Evolutionary conservation across 2,797 vertebrate genomes (phyloP), one percentile per base, ranked within the genome.

Genomic region (Acanthurus leucopareius): DNA sequence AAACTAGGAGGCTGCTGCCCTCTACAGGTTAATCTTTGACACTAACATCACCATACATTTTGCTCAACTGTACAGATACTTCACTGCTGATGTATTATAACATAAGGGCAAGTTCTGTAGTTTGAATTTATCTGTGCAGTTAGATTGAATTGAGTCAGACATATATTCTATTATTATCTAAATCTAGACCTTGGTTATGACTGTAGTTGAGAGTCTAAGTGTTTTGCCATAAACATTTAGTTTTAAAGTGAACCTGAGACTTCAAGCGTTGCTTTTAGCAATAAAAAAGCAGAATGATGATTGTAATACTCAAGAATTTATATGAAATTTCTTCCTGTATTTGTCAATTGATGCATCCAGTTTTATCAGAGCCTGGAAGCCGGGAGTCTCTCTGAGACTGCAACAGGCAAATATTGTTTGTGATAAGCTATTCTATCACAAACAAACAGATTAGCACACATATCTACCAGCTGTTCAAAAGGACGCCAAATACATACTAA

Each of bases 1-100:
- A 82, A 72, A 73, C 42, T 13, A 53, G 20, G 71, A 66, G 22
- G 52, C 53, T 86, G 65, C 86, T 88, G 82, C 88, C 88, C 72
- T 74, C 91, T 90, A 58, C 58, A 47, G 89, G 73, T 44, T 53
- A 0, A 73, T 32, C 10, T 22, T 1, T 7, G 10, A 3, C 13
- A 32, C 28, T 32, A 52, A 15, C 73, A 54, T 5, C 10, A 17
- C 15, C 7, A 38, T 32, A 68, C 7, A 48, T 25, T 48, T 35
- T 32, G 10, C 2, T 32, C 28, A 32, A 32, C 28, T 4, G 4
- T 32, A 28, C 6, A 42, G 17, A 47, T 19, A 25, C 28, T 32
- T 32, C 28, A 32, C 28, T 32, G 28, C 28, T 32, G 28, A 32
- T 32, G 28, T 32, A 32, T 32, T 32, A 5, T 32, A 32, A 32